phyloP scores from a whole-genome alignment of 2,113 vertebrate species.

The Madoqua kirkii region DNA sequence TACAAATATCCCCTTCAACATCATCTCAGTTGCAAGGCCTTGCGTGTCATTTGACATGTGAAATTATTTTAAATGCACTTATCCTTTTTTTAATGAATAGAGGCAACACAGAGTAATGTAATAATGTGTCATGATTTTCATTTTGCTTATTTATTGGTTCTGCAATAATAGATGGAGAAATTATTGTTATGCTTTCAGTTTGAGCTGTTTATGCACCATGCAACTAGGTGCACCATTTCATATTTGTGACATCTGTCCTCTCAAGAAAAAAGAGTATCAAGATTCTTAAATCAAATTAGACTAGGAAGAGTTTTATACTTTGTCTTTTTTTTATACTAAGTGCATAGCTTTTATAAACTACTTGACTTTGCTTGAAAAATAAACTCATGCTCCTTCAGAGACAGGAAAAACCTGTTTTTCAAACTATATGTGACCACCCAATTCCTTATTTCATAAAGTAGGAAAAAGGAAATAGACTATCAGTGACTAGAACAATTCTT shows the following conservation, averaged over 20 bases:
- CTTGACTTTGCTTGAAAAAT: background rate
- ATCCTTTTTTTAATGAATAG: constrained; percentile 75
- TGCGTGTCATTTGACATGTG: constrained; percentile 57
- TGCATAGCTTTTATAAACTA: constrained; percentile 7
- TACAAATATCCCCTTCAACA: constrained; percentile 10
- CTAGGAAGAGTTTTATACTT: background rate
- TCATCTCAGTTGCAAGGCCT: constrained; percentile 34
- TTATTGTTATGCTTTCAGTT: constrained; percentile 68
- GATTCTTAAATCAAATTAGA: constrained; percentile 36
- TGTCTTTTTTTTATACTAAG: background rate
- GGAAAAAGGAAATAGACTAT: background rate
- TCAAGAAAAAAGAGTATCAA: constrained; percentile 35
- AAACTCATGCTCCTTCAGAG: background rate
- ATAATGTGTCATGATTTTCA: constrained; percentile 79
- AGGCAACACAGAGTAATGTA: constrained; percentile 66
- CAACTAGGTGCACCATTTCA: constrained; percentile 42
- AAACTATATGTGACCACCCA: background rate
- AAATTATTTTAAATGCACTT: constrained; percentile 74
- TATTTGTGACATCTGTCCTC: constrained; percentile 14
- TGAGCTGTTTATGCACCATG: constrained; percentile 53
- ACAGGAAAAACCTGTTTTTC: background rate
- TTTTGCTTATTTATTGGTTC: constrained; percentile 79
- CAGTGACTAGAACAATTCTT: background rate
- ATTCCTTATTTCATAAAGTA: background rate
- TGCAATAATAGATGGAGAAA: constrained; percentile 52